Base-by-base conservation (phyloP, 2,113 vertebrate species). In the Strix uralensis region DNA sequence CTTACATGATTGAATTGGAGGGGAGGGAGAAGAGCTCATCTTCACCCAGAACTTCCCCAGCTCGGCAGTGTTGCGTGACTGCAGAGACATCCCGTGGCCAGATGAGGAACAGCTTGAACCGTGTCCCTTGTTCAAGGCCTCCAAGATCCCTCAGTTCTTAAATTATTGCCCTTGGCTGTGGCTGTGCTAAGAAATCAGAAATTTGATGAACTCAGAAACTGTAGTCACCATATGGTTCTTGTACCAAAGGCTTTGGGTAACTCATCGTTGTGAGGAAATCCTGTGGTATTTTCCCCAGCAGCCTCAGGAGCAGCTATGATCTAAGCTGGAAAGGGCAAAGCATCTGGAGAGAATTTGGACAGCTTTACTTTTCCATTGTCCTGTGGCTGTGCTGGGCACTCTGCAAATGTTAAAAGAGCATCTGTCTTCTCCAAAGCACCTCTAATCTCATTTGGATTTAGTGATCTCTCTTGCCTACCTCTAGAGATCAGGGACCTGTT, bases 1-100 rank as follows among this genome's bases (percentile, higher is more conserved):
- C 40, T 81, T 57, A 9, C 6, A 1, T 15, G 65, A 29, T 27
- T n/a, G 59, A 47, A 40, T 22, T 29, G 63, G 36, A 78, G 44
- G 7, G 44, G 2, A 73, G 34, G 71, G 58, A 52, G 44, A 62
- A 40, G 71, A 88, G 57, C 49, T 23, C 1, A 1, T 16, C 63
- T 73, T 72, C 10, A 7, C 26, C 4, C 36, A 6, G 66, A 21
- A 8, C 10, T 46, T 84, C 36, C 55, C 22, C 2, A 1, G 57
- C 66, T 52, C n/a, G 49, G 66, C 21, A 10, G 23, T 44, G 81
- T 11, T 47, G 72, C 88, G 77, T 81, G 26, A 86, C 77, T 75
- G 44, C 5, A 18, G 92, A 75, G 97, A 97, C 96, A 94, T 91
- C 96, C 81, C 2, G 81, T 94, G 97, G 97, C 83, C 17, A 3